phyloP scores from a whole-genome alignment of 53 echinoderm and acorn worm genomes.

The Mesocentrotus franciscanus region DNA sequence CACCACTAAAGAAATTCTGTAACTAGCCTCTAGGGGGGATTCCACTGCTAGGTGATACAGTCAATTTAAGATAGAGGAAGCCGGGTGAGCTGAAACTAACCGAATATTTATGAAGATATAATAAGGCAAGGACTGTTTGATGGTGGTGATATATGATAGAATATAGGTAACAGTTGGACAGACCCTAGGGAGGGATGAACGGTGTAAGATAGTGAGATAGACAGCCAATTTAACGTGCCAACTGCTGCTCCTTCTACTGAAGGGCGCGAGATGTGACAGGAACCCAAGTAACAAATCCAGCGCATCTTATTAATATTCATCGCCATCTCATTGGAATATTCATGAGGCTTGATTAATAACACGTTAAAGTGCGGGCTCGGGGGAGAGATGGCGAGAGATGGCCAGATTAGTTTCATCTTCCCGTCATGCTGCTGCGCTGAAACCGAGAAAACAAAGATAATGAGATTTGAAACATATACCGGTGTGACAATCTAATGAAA shows the following conservation, averaged over 20 bases:
- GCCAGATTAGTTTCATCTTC: conserved; percentile 69
- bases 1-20: background rate
- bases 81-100: conserved; percentile 26
- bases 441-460: conserved; percentile 72
- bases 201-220: conserved; percentile 53
- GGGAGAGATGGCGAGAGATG: conserved; percentile 62
- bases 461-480: conserved; percentile 71
- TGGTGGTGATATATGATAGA: conserved; percentile 58
- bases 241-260: conserved; percentile 27
- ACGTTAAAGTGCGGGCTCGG: conserved; percentile 67
- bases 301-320: conserved; percentile 64
- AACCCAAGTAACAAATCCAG: conserved; percentile 44
- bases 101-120: conserved; percentile 69
- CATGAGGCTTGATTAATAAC: conserved; percentile 69
- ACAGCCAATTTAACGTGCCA: conserved; percentile 63
- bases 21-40: conserved; percentile 26
- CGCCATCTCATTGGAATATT: conserved; percentile 62
- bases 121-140: conserved; percentile 24
- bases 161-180: conserved; percentile 42
- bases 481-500: conserved; percentile 69
- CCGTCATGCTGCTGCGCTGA: conserved; percentile 61
- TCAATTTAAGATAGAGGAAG: conserved; percentile 40
- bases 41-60: conserved; percentile 34
- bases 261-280: conserved; percentile 56
- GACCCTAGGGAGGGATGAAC: conserved; percentile 31